Base-by-base conservation (phyloP, 2,888 invertebrate genomes). In the Pherbina coryleti region DNA sequence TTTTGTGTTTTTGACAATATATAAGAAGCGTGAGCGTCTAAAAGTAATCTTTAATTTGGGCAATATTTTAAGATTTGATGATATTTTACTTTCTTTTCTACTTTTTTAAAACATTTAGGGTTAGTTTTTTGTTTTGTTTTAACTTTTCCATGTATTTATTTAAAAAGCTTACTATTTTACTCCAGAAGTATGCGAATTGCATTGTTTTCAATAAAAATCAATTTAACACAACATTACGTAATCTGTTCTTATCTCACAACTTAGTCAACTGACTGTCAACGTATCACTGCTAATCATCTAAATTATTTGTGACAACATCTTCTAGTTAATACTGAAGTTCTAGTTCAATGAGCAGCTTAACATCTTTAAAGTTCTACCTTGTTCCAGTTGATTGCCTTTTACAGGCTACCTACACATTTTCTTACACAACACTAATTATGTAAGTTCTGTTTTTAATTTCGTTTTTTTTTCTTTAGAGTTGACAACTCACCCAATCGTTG, bases 401-500 rank as follows among this genome's bases (percentile, higher is more conserved):
- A 19, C 3, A 55, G 19, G 22, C 60, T 60, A 28, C 14, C 60
- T 60, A 28, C 14, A 28, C 11, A 2, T 28, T 60, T 28, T 57
- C 57, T 57, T 57, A 22, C 57, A 57, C 25, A 5, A 22, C 25
- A 57, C 19, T 22, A 3, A 11, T 55, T 57, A 57, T 19, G 22
- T 19, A 19, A 57, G 25, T 4, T 62, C 2, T 31, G 14, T 25
- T 31, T 62, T 25, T 5, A 11, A 25, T 11, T 25, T 5, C 1
- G 22, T 60, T 3, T 2, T 60, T 60, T 5, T 60, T 57, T 5
- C 9, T n/a, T n/a, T n/a, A 28, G 11, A 31, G 14, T 37, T 22
- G 14, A 5, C 11, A 22, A 90, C 93, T 90, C 91, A 96, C 96
- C 97, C 98, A 98, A 91, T 98, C 97, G 82, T 94, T 94, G 88